Evolutionary conservation across 2,888 invertebrate genomes (phyloP), one percentile per base, ranked within the genome.

Genomic region (Tetragonula carbonaria): DNA sequence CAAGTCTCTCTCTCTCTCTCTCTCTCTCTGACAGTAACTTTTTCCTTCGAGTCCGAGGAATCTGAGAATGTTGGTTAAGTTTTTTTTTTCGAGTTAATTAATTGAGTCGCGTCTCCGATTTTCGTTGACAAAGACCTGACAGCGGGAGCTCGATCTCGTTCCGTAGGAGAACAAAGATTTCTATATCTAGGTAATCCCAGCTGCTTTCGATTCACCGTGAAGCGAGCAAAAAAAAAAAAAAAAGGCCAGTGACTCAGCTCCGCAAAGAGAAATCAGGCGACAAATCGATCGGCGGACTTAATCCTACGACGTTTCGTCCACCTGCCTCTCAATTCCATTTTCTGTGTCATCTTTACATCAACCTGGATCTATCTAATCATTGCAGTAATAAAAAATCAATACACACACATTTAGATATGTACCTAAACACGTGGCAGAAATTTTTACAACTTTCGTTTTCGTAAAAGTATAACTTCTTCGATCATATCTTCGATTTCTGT

Each of bases 231-330:
- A 90, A 80, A 86, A 90, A n/a, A n/a, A n/a, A n/a, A 90, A 90
- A 80, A 90, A 80, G 75, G 16, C 74, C 77, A 71, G 84, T 89
- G 87, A 87, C 90, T 90, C 88, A 89, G 87, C 86, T 89, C 80
- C 74, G 86, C 86, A 73, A 88, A 81, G 90, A 89, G 90, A 90
- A 90, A 90, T 90, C 90, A 82, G 82, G 78, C 82, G 87, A 88
- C 88, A 82, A 85, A 88, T 88, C 87, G 85, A 88, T 88, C 84
- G 81, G 33, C 73, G 80, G 71, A 73, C 83, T 84, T 84, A 84
- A 88, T 87, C 70, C 75, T 66, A 68, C 76, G 62, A 45, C 45
- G 73, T 65, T 78, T 67, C 72, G 55, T 78, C 75, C 80, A 84
- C 73, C 80, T 84, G 84, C 78, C 45, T 50, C 55, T 13, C 53